A percentile compares a stretch with the other conserved stretches of the same genome.
Evolutionary conservation across 2,797 vertebrate genomes (phyloP).

Genomic region (Peromyscus melanophrys): DNA sequence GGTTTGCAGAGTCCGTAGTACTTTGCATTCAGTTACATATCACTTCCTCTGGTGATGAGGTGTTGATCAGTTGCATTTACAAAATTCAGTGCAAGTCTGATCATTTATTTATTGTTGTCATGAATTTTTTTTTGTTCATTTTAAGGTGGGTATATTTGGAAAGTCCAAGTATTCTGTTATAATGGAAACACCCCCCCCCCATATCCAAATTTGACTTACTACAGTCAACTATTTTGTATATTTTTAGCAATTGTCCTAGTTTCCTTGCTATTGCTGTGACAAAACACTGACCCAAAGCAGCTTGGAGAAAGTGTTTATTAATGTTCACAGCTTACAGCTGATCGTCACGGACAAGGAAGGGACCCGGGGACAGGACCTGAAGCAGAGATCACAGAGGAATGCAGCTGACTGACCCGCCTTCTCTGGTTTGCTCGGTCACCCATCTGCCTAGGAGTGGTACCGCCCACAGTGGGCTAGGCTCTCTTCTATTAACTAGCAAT

Average conservation of each 20-base stretch:
- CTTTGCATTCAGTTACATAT: neutral
- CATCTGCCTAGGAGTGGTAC: neutral
- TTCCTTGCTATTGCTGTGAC: neutral
- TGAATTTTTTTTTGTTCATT: neutral
- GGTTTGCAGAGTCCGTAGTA: neutral
- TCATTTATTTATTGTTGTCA: constrained; percentile 45
- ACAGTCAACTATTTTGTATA: neutral
- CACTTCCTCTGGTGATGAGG: neutral
- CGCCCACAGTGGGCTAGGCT: neutral
- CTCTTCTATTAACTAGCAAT: neutral
- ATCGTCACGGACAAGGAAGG: neutral
- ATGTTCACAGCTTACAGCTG: neutral
- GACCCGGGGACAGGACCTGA: neutral
- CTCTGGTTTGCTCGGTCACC: neutral
- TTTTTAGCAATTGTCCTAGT: neutral
- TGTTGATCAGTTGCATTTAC: constrained; percentile 2
- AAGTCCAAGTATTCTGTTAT: constrained; percentile 41
- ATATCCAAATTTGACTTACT: neutral
- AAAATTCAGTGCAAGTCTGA: neutral
- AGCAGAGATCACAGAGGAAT: neutral
- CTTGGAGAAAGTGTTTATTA: neutral
- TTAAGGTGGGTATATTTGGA: constrained; percentile 25
- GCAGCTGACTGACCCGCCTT: neutral
- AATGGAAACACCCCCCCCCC: neutral
- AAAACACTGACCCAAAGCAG: neutral